These are phyloP conservation scores for silkworm (Bombyx mori) DNA, from an alignment of 1,140 invertebrate genomes.

Conservation along the genomic window ASM3026992v2 NC_085129.1:20034001-20034500, in stretches of 20 bases:
- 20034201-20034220: not conserved
- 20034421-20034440: conserved; percentile 25
- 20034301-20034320: conserved; percentile 64
- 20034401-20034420: conserved; percentile 57
- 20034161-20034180: too few relatives aligned
- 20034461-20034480: too few relatives aligned
- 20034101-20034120: conserved; percentile 4
- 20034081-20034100: conserved; percentile 27
- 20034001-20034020: conserved; percentile 82
- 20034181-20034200: not conserved
- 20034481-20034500: too few relatives aligned
- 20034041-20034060: conserved; percentile 94
- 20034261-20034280: conserved; percentile 49
- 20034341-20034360: too few relatives aligned
- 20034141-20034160: too few relatives aligned
- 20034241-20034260: too few relatives aligned
- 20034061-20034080: conserved; percentile 29
- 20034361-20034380: too few relatives aligned
- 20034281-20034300: conserved; percentile 66
- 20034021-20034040: conserved; percentile 94
- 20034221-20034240: conserved; percentile 38
- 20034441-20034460: too few relatives aligned
- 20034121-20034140: not conserved
- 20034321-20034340: conserved; percentile 65
- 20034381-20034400: conserved; percentile 32